These are phyloP conservation scores for Steromphala cineraria DNA, from an alignment of 2,888 invertebrate species.

Conservation along the genomic window DNA sequence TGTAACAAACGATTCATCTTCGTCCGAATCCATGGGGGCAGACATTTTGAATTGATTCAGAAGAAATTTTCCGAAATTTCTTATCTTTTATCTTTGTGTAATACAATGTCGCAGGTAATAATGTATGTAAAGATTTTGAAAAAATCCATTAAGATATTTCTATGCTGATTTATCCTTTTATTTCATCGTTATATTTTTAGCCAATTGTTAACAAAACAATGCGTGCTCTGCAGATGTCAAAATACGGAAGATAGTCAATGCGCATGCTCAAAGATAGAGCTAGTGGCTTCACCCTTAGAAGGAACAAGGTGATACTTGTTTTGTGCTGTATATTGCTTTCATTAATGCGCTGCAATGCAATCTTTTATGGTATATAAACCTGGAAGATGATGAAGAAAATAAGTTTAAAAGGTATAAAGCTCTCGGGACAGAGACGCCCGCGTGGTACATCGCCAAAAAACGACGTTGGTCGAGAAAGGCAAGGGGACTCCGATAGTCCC, in stretches of 20 bases:
- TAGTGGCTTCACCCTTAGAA: constrained; percentile 30
- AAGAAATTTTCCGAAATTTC: background rate
- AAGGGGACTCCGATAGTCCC: constrained; percentile 26
- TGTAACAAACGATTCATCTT: constrained; percentile 78
- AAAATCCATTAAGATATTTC: background rate
- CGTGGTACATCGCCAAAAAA: constrained; percentile 32
- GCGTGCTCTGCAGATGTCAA: constrained; percentile 29
- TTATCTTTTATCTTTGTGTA: too few species aligned
- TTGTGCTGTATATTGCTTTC: constrained; percentile 27
- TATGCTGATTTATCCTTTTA: background rate
- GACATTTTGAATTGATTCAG: constrained; percentile 40
- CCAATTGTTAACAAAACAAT: constrained; percentile 23
- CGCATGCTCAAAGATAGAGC: constrained; percentile 35
- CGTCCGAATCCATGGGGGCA: constrained; percentile 56
- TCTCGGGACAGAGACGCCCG: constrained; percentile 44
- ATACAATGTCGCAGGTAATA: too few species aligned
- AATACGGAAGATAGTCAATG: constrained; percentile 35
- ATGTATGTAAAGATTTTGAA: too few species aligned
- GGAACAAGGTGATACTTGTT: constrained; percentile 33
- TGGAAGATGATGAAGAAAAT: constrained; percentile 62
- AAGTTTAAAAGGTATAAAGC: constrained; percentile 49
- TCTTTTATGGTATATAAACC: constrained; percentile 8
- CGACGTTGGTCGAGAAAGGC: constrained; percentile 28
- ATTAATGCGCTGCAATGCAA: constrained; percentile 27
- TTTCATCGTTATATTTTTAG: background rate